Evolutionary conservation across 2,113 vertebrate genomes (phyloP).

Genomic region (Bubo bubo): DNA sequence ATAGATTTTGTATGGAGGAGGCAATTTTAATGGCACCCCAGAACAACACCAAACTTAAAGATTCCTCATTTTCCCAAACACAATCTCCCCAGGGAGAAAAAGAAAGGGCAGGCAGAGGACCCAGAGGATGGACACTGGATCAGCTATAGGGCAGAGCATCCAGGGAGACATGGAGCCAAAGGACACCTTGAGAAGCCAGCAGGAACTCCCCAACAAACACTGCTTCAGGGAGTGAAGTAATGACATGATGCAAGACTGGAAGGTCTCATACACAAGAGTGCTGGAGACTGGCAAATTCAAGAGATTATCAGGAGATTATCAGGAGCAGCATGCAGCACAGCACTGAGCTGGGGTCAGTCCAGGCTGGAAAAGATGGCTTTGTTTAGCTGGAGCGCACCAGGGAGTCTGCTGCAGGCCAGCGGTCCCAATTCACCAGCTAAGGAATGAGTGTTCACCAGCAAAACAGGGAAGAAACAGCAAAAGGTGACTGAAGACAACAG

Average conservation of each 20-base stretch:
- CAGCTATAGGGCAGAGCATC: neutral
- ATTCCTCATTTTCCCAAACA: neutral
- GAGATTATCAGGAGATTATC: neutral
- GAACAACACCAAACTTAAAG: neutral
- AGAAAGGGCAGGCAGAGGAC: neutral
- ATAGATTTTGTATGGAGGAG: accelerated
- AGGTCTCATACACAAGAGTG: neutral
- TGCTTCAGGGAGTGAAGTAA: neutral
- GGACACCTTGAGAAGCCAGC: neutral
- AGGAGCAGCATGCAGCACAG: neutral
- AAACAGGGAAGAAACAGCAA: neutral
- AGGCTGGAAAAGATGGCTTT: neutral
- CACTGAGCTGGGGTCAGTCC: neutral
- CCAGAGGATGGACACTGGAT: neutral
- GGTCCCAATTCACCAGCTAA: neutral
- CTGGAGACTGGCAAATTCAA: neutral
- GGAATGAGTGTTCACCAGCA: neutral
- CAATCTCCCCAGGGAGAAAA: neutral
- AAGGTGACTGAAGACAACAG: neutral
- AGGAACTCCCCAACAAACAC: neutral
- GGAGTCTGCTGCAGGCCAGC: neutral
- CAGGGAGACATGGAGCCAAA: neutral
- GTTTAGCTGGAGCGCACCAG: neutral
- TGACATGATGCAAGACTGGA: accelerated
- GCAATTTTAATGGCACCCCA: neutral